Percentiles rank a stretch among this genome's conserved stretches.
Evolutionary conservation across 2,797 vertebrate species (phyloP).

Genomic region (Sebastolobus altivelis): DNA sequence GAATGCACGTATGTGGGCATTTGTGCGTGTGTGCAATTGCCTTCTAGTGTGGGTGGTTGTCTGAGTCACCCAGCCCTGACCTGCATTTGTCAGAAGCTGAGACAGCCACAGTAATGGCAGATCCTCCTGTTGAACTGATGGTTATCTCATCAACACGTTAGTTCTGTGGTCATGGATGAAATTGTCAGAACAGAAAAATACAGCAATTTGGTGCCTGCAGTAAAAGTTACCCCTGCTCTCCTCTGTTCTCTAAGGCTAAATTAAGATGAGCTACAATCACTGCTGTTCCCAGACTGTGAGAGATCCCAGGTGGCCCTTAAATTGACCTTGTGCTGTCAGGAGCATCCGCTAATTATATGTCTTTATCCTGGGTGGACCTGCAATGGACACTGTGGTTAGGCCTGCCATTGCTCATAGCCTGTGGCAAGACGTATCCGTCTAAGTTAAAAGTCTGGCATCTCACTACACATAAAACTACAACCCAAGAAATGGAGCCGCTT

Average conservation of each 20-base stretch:
- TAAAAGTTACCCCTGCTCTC: neutral
- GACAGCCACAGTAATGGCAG: conserved; percentile 5
- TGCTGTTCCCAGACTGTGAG: conserved; percentile 36
- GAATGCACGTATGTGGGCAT: neutral
- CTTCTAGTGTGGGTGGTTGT: neutral
- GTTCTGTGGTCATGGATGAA: neutral
- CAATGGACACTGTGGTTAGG: conserved; percentile 42
- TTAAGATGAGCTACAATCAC: conserved; percentile 31
- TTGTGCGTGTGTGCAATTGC: neutral
- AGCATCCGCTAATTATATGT: conserved; percentile 62
- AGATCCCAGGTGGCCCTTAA: conserved; percentile 61
- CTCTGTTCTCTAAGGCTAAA: conserved; percentile 30
- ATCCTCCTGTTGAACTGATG: neutral
- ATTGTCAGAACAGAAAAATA: conserved; percentile 4
- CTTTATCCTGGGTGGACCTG: conserved; percentile 58
- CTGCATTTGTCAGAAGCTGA: conserved; percentile 18
- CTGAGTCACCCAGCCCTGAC: conserved; percentile 31
- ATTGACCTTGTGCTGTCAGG: conserved; percentile 54
- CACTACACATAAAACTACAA: neutral
- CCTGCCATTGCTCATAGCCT: conserved; percentile 45
- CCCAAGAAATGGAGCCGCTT: neutral
- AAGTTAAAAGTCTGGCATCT: neutral
- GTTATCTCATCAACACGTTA: conserved; percentile 2
- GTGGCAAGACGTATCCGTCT: conserved; percentile 22
- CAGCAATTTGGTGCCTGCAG: neutral